Evolutionary conservation across 2,888 invertebrate species (phyloP), one percentile per base, ranked within the genome.

Genomic region (Piscicola geometra): DNA sequence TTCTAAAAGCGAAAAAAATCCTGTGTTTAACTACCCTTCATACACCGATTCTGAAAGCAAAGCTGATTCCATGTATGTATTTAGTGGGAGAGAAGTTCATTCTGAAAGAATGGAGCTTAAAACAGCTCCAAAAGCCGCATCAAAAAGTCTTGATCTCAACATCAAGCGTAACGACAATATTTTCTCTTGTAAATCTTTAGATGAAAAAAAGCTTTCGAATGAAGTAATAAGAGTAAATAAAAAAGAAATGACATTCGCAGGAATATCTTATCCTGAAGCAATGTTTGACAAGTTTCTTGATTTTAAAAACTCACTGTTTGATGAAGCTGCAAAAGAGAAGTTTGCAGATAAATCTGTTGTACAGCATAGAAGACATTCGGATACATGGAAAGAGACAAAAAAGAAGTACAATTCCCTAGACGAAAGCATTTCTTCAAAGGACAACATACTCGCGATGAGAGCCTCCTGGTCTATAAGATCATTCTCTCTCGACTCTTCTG

Each of bases 361-460:
- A 64, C 67, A 35, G 5, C 73, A 73, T 18, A 32, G 73, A 18
- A 32, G 64, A 15, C 73, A 73, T 30, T 73, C 73, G 25, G 28
- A 30, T 18, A 18, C 36, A 36, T 73, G 73, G 73, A 73, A 73
- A 25, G 73, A 73, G 30, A 76, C 72, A 41, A 76, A 72, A 56
- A 72, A 50, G 9, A 47, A 71, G 56, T 76, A 73, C 2, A 76
- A 68, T 30, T 76, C 76, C 32, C 33, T 35, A 21, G 76, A 76
- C 1, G 76, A 76, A 41, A 68, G 35, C 56, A 50, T 12, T 15
- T 30, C 50, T n/a, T 36, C 33, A 0, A 35, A 72, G 33, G 5
- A 33, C 1, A 71, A 36, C 50, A 35, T 50, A 12, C 64, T 35
- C 5, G 76, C 52, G n/a, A 76, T 32, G 30, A 25, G 69, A 50